Conservation (phyloP, 1,140 invertebrate species). For the Pomacea maculata region DNA sequence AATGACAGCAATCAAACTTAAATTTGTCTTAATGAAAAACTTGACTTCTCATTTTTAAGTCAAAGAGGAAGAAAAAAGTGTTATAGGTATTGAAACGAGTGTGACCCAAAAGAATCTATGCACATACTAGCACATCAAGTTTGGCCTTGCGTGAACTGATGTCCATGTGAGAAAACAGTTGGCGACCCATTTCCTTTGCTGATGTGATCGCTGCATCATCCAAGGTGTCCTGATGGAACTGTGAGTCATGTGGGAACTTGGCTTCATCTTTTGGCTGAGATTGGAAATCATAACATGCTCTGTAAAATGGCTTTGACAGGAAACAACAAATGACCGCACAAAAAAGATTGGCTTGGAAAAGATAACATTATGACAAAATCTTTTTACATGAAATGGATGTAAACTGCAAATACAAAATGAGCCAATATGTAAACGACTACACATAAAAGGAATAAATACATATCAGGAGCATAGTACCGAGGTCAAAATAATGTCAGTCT, state of each 20-base stretch:
- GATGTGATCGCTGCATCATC: slow-evolving; percentile 82
- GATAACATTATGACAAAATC: background rate
- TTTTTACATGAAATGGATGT: too few species aligned
- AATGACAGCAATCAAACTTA: too few species aligned
- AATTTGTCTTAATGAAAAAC: too few species aligned
- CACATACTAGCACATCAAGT: slow-evolving; percentile 62
- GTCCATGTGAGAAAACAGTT: slow-evolving; percentile 72
- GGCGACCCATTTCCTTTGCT: slow-evolving; percentile 80
- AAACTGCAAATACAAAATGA: too few species aligned
- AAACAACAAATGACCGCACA: too few species aligned
- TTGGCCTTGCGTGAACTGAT: slow-evolving; percentile 57
- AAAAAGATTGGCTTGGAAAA: background rate
- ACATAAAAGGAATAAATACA: too few species aligned
- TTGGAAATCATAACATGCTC: background rate
- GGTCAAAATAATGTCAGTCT: too few species aligned
- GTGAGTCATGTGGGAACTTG: slow-evolving; percentile 24
- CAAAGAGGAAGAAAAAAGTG: too few species aligned
- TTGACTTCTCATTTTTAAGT: too few species aligned
- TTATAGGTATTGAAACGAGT: background rate
- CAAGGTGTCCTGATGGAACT: slow-evolving; percentile 37
- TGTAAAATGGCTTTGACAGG: too few species aligned
- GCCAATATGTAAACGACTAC: too few species aligned
- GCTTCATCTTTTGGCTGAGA: slow-evolving; percentile 32
- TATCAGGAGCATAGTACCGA: too few species aligned
- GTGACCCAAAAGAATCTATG: background rate